Percentiles rank a stretch among this genome's conserved stretches.
Conservation (phyloP, 2,888 invertebrate species). For the Stenoptilia bipunctidactyla region DNA sequence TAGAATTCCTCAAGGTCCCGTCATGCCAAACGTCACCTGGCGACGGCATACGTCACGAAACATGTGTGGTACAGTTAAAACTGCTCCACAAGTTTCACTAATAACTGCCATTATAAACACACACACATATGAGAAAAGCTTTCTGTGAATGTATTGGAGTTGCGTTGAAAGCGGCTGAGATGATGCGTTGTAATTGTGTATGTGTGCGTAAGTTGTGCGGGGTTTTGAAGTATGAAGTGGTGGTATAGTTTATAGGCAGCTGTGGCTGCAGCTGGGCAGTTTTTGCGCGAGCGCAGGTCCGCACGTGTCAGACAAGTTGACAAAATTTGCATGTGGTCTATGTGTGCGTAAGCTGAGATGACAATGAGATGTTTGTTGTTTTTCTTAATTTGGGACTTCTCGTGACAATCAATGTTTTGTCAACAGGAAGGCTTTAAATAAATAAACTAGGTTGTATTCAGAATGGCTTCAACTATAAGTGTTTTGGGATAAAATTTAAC, state of each 20-base stretch:
- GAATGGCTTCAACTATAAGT: no score
- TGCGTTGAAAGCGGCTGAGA: background rate
- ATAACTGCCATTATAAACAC: background rate
- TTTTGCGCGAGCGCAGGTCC: constrained; percentile 1
- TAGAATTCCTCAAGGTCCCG: background rate
- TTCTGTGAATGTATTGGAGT: background rate
- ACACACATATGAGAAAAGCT: background rate
- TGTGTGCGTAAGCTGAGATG: no score
- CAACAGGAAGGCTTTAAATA: no score
- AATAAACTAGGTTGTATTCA: no score
- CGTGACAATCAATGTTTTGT: no score
- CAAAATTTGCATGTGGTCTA: background rate
- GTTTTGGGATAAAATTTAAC: no score
- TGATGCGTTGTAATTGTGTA: background rate
- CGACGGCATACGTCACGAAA: background rate
- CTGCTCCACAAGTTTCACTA: constrained; percentile 1
- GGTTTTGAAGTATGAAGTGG: background rate
- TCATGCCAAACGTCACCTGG: background rate
- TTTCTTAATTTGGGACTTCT: background rate
- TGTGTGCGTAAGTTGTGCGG: background rate
- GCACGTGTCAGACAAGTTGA: constrained; percentile 1
- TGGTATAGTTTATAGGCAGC: background rate
- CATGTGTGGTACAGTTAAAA: constrained; percentile 5
- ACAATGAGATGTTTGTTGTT: no score
- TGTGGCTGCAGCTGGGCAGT: background rate